Conservation (phyloP, 2,797 vertebrate genomes). For the Serranus cabrilla region DNA sequence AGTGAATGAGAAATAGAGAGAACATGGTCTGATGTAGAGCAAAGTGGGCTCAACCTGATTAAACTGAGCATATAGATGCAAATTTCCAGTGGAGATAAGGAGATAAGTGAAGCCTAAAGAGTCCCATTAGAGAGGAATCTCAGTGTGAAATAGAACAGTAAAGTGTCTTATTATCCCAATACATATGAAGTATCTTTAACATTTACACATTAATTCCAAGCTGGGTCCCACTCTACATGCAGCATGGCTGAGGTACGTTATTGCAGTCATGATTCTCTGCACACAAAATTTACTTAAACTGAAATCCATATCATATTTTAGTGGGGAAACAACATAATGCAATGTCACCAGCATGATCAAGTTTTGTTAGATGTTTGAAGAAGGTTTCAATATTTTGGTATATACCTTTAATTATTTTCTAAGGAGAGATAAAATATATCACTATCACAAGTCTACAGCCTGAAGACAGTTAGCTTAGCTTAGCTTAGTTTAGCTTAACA, state of each 20-base stretch:
- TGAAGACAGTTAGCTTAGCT: no score
- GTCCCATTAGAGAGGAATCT: constrained; percentile 52
- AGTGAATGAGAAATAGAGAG: constrained; percentile 33
- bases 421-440: no score
- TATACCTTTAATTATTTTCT: no score
- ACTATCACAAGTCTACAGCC: no score
- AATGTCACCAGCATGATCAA: neutral
- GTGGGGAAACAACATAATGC: neutral
- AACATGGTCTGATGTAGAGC: constrained; percentile 12
- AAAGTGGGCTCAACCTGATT: constrained; percentile 51
- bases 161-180: constrained; percentile 62
- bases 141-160: constrained; percentile 57
- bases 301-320: neutral
- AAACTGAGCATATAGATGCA: constrained; percentile 64
- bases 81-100: constrained; percentile 50
- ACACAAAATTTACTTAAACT: neutral
- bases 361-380: neutral
- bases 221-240: constrained; percentile 28
- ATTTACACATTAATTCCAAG: constrained; percentile 27
- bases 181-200: constrained; percentile 56
- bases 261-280: constrained; percentile 3
- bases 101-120: constrained; percentile 60
- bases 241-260: constrained; percentile 12
- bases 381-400: neutral
- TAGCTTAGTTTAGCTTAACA: no score